Percentiles rank a stretch among this genome's conserved stretches.
Evolutionary conservation across 2,888 invertebrate species (phyloP).

Genomic region (Idaea aversata): DNA sequence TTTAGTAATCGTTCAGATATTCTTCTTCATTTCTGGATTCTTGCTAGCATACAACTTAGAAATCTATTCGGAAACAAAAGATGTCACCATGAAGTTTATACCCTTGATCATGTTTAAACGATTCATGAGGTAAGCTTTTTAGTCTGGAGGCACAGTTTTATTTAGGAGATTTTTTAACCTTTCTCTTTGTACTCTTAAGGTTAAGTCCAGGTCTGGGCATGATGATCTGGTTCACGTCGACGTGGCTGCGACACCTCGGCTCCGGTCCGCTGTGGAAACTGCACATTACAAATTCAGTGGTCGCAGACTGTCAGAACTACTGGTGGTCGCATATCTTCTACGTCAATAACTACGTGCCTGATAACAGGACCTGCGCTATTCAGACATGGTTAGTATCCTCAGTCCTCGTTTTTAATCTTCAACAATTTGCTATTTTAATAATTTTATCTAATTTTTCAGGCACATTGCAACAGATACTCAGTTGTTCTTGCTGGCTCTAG

Average conservation of each 20-base stretch:
- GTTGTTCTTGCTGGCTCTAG: slow-evolving; percentile 11
- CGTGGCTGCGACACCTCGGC: slow-evolving; percentile 30
- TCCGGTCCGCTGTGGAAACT: slow-evolving; percentile 27
- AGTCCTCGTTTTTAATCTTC: too few species aligned
- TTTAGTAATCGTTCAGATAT: slow-evolving; percentile 23
- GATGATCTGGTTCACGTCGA: slow-evolving; percentile 23
- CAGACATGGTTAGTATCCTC: slow-evolving; percentile 14
- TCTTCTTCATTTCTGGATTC: slow-evolving; percentile 28
- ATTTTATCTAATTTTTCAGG: slow-evolving; percentile 3
- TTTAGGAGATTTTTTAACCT: too few species aligned
- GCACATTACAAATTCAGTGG: slow-evolving; percentile 38
- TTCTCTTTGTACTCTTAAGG: background rate
- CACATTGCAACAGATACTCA: slow-evolving; percentile 13
- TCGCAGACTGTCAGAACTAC: slow-evolving; percentile 45
- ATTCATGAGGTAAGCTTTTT: slow-evolving; percentile 5
- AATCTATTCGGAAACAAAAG: slow-evolving; percentile 7
- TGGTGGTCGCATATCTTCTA: slow-evolving; percentile 63
- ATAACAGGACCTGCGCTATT: slow-evolving; percentile 40
- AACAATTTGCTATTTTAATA: too few species aligned
- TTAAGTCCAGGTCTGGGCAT: slow-evolving; percentile 14
- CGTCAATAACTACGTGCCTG: slow-evolving; percentile 48
- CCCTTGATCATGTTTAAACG: slow-evolving; percentile 6
- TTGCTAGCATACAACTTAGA: slow-evolving; percentile 19
- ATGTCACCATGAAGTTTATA: slow-evolving; percentile 6
- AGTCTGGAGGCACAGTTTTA: too few species aligned